Percentiles rank a stretch among this genome's conserved stretches.
Conservation (phyloP, 2,113 vertebrate species). For the Neoarius graeffei region DNA sequence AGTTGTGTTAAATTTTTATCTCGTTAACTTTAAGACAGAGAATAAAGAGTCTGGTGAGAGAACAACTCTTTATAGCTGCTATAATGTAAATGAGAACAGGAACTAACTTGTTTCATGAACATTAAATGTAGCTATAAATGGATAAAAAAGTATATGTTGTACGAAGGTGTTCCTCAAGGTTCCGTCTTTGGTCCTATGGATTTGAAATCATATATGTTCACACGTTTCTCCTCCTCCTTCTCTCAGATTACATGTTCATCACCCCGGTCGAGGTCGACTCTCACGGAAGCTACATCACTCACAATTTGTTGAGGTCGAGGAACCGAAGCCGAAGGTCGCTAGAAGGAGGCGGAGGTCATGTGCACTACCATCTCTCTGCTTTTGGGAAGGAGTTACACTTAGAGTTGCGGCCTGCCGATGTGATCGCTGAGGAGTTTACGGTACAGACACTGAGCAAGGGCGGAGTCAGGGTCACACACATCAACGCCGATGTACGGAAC, state of each 20-base stretch:
- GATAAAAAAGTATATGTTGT: not conserved
- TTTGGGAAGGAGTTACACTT: constrained; percentile 91
- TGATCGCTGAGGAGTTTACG: constrained; percentile 84
- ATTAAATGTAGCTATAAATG: not conserved
- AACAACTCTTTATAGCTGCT: not conserved
- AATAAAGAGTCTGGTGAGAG: not conserved
- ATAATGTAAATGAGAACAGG: not conserved
- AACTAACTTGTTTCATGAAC: not conserved
- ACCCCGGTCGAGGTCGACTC: constrained; percentile 90
- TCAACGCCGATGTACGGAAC: constrained; percentile 68
- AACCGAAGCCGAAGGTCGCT: constrained; percentile 80
- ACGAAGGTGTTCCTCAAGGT: not conserved
- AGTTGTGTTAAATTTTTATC: not conserved
- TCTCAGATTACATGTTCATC: constrained; percentile 90
- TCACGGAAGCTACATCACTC: constrained; percentile 81
- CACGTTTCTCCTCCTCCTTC: not conserved
- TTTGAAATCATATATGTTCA: not conserved
- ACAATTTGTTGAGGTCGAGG: constrained; percentile 81
- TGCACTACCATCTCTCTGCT: constrained; percentile 91
- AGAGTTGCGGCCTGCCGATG: constrained; percentile 82
- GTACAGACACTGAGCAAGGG: constrained; percentile 83
- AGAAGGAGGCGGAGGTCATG: constrained; percentile 65
- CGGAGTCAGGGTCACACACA: constrained; percentile 73
- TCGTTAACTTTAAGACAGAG: not conserved
- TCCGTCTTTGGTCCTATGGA: not conserved